Conservation (phyloP, 2,113 vertebrate species). For the Tragelaphus scriptus region DNA sequence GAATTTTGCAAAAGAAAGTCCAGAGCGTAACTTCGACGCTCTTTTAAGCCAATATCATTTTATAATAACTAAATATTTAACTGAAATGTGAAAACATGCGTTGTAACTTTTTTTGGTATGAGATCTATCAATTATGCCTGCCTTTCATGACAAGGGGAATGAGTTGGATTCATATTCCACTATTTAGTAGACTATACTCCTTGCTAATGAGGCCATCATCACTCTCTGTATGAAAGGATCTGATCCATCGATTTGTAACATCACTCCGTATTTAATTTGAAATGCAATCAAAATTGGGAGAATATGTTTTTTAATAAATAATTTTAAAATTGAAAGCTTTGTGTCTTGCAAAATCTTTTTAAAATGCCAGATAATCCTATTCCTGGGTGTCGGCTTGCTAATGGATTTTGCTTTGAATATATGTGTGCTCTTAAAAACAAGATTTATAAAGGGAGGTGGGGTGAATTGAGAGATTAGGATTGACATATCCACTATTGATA, state of each 20-base stretch:
- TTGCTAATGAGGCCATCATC: neutral
- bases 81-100: neutral
- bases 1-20: slow-evolving; percentile 8
- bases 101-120: slow-evolving; percentile 6
- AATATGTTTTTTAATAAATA: slow-evolving; percentile 66
- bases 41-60: slow-evolving; percentile 28
- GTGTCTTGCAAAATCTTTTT: neutral
- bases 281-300: neutral
- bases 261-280: slow-evolving; percentile 15
- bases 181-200: neutral
- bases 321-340: slow-evolving; percentile 22
- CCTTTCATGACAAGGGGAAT: neutral
- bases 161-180: neutral
- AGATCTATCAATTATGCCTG: neutral
- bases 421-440: neutral
- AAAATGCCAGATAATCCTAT: neutral
- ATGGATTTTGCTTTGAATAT: neutral
- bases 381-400: neutral
- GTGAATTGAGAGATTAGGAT: neutral
- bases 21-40: neutral
- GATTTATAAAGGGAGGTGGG: neutral
- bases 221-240: neutral
- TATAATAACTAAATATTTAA: slow-evolving; percentile 1
- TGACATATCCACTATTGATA: neutral
- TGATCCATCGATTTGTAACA: neutral